Evolutionary conservation across 1,140 invertebrate species (phyloP), one percentile per base, ranked within the genome.

Genomic region (Lysiphlebus fabarum): DNA sequence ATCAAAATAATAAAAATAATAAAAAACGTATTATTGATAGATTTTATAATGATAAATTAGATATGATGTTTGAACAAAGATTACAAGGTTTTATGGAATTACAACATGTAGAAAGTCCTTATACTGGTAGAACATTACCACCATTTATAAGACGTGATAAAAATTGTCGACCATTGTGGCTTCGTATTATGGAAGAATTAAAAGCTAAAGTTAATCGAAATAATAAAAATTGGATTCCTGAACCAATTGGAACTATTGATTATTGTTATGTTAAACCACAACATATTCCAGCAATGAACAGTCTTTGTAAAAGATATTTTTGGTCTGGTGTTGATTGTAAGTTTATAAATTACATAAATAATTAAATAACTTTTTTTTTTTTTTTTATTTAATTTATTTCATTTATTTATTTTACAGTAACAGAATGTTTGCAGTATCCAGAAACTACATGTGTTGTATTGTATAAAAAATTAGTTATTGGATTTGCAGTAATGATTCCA

Each of bases 311-410:
- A 60, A 85, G 89, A 67, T 90, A 87, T 72, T 96, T 95, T 75
- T 96, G 93, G 92, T 89, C 91, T 8, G 92, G 92, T 38, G 92
- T 96, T 61, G 92, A 96, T 77, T 80, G 91, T 93, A 78, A 86
- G 86, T 83, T 59, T 61, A 45, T 63, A 65, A 63, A 62, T 81
- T 82, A 74, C 91, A 89, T 93, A 63, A 87, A 88, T 53, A 47
- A 14, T 9, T 14, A 45, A 38, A 53, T 40, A 48, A 34, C 0
- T 4, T 26, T 48, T 8, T 4, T 38, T 42, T 26, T 58, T 45
- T 37, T 58, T 41, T 53, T 58, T 57, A 14, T 5, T 57, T 42
- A 12, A 49, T 53, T 53, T 48, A 10, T 42, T 63, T 59, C 56
- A 49, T 4, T 56, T 62, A n/a, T n/a, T 45, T 63, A 68, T 59